phyloP scores from a whole-genome alignment of 2,113 vertebrate species.

The Craseonycteris thonglongyai region DNA sequence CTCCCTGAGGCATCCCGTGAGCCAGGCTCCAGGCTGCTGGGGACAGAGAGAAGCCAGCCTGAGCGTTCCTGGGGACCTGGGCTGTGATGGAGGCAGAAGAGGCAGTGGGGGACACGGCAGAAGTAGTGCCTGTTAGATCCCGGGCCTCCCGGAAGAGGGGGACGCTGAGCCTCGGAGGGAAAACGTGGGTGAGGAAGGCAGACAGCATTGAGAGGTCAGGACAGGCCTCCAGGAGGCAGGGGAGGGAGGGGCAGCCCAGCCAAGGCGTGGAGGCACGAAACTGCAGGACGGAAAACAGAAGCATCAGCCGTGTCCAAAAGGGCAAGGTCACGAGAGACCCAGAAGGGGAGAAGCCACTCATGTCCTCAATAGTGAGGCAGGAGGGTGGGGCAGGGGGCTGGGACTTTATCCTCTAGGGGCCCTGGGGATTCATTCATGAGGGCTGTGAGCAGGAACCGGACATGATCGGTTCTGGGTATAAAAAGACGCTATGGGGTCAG shows the following conservation, averaged over 20 bases:
- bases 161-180: not conserved
- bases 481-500: not conserved
- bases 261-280: not conserved
- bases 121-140: not conserved
- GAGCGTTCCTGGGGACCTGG: not conserved
- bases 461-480: not conserved
- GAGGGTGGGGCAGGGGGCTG: not conserved
- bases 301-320: not conserved
- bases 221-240: not conserved
- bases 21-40: not conserved
- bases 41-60: not conserved
- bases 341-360: not conserved
- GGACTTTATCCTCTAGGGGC: not conserved
- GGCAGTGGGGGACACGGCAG: not conserved
- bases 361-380: not conserved
- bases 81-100: not conserved
- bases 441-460: not conserved
- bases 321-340: not conserved
- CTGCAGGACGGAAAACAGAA: no score
- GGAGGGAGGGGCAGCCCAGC: not conserved
- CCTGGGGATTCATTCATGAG: fast-evolving
- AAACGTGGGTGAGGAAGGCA: not conserved
- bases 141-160: no score
- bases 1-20: not conserved
- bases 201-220: not conserved